Evolutionary conservation across 1,140 invertebrate species (phyloP), one percentile per base, ranked within the genome.

Genomic region (Teleopsis dalmanni): DNA sequence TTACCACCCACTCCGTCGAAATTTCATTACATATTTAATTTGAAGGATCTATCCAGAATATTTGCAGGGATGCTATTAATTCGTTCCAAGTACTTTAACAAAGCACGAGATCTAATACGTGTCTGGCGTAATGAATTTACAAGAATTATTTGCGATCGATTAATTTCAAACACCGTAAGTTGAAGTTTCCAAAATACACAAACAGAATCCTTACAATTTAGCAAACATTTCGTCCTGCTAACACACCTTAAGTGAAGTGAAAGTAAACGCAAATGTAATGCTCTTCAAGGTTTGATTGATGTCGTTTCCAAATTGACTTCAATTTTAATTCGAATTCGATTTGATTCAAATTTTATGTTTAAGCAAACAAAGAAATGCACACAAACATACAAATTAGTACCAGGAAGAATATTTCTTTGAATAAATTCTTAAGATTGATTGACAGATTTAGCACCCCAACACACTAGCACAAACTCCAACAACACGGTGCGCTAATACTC

Each of bases 21-120:
- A 69, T 95, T 95, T 73, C 91, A 95, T 70, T 95, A 95, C 70
- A 89, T 93, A 50, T 95, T 94, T 72, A 95, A 94, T 69, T 78
- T 95, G 70, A 79, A 90, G 51, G 91, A 95, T 75, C 72, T 95
- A 38, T 91, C 88, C 2, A 78, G 88, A 40, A 82, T 94, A 22
- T 82, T 81, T 50, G 81, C 81, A 31, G 91, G 91, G 3, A 60
- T 95, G 50, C 81, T 85, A 47, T 77, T 88, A 44, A 88, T 85
- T 19, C 76, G 81, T 37, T 80, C 85, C 0, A 71, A 73, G 25
- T 77, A 79, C 55, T 88, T 84, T 66, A 73, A 75, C n/a, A 76
- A 74, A 26, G 63, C 76, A 9, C 77, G 82, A n/a, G 81, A 86
- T 31, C 79, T 95, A 10, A 70, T 92, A 2, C 75, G 91, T 18